These are phyloP conservation scores for Oreochromis grahami DNA, from an alignment of 2,797 vertebrate genomes.

Conservation along the genomic window DNA sequence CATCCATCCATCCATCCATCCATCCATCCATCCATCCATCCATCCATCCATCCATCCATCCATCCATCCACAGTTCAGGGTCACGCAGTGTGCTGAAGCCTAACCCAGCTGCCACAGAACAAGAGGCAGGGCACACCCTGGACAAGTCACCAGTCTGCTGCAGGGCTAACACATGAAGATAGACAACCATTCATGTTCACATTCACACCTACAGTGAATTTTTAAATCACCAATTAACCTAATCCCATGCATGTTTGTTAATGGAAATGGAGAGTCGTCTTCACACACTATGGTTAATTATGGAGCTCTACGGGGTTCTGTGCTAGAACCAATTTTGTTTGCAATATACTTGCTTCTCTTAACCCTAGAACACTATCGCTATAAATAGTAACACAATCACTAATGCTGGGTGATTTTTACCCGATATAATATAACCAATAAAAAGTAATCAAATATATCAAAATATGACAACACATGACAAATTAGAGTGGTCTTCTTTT, in stretches of 20 bases:
- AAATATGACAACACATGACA: too few species aligned
- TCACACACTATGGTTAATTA: not conserved
- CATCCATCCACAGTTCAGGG: not conserved
- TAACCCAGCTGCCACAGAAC: not conserved
- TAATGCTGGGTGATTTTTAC: too few species aligned
- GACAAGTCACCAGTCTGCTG: not conserved
- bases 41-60: not conserved
- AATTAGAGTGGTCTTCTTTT: too few species aligned
- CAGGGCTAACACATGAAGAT: not conserved
- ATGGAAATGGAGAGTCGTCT: not conserved
- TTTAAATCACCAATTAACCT: not conserved
- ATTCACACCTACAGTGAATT: not conserved
- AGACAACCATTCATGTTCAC: not conserved
- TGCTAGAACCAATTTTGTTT: not conserved
- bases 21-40: not conserved
- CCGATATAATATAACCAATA: too few species aligned
- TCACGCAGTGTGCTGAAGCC: not conserved
- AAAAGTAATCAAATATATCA: too few species aligned
- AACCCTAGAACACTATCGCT: too few species aligned
- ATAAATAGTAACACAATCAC: too few species aligned
- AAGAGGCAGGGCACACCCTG: not conserved
- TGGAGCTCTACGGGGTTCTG: not conserved
- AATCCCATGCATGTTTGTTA: not conserved
- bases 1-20: too few species aligned
- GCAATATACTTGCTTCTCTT: not conserved